Evolutionary conservation across 2,797 vertebrate species (phyloP).

Genomic region (Enteromius viviparus): DNA sequence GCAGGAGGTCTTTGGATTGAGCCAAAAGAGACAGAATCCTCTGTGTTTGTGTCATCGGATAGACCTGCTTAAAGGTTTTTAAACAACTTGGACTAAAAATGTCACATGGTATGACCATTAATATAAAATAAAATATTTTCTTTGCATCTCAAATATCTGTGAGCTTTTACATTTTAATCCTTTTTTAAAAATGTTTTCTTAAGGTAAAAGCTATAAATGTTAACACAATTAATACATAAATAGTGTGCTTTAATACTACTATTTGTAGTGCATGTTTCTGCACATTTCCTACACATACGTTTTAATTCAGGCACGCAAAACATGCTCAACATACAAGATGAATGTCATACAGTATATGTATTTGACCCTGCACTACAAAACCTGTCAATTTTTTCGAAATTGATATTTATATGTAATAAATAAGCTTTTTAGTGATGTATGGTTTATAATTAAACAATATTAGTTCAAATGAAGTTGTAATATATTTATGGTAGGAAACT

Average conservation of each 20-base stretch:
- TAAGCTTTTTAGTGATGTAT: too few species aligned
- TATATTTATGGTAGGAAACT: too few species aligned
- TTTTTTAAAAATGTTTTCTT: not conserved
- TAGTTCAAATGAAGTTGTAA: too few species aligned
- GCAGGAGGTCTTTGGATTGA: not conserved
- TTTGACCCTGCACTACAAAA: too few species aligned
- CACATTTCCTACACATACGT: not conserved
- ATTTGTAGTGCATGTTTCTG: not conserved
- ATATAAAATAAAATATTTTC: not conserved
- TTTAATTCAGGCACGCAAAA: not conserved
- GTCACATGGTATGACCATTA: not conserved
- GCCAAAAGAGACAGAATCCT: not conserved
- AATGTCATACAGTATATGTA: too few species aligned
- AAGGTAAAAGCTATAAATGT: not conserved
- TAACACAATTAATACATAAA: not conserved
- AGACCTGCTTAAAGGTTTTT: not conserved
- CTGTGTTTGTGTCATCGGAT: not conserved
- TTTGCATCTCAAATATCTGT: not conserved
- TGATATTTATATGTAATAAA: too few species aligned
- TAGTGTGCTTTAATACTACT: not conserved
- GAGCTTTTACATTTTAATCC: not conserved
- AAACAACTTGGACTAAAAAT: not conserved
- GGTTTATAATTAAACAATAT: too few species aligned
- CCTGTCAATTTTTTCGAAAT: too few species aligned
- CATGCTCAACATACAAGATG: not conserved